Conservation (phyloP, 2,888 invertebrate species). For the Folsomia candida region DNA sequence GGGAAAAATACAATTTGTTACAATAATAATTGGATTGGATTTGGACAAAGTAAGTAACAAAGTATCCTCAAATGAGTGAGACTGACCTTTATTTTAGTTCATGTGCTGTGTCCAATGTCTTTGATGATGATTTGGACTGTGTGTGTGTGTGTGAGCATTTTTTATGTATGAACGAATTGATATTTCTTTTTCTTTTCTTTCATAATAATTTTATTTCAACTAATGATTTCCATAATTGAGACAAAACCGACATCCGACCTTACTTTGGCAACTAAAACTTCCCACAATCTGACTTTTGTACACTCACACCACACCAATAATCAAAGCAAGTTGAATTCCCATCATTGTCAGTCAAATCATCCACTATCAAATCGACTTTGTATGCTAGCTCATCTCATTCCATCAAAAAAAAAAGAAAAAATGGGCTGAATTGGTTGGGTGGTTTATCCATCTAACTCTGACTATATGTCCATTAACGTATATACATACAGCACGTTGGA, state of each 20-base stretch:
- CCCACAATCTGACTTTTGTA: not conserved
- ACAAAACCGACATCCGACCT: constrained; percentile 7
- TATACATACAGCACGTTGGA: no score
- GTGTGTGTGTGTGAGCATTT: not conserved
- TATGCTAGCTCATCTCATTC: no score
- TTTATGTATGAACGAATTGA: not conserved
- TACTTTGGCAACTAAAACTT: not conserved
- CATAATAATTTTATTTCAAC: not conserved
- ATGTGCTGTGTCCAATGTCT: constrained; percentile 8
- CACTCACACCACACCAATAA: no score
- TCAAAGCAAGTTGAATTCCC: no score
- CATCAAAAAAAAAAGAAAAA: no score
- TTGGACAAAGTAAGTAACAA: not conserved
- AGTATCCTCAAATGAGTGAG: not conserved
- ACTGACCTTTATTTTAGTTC: not conserved
- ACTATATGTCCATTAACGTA: no score
- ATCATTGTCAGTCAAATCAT: no score
- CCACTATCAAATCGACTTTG: no score
- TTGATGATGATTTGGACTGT: not conserved
- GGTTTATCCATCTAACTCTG: no score
- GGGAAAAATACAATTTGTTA: no score
- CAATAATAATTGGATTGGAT: not conserved
- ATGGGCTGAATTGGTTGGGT: no score
- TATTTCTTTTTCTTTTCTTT: not conserved
- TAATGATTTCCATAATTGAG: constrained; percentile 8